Conservation (phyloP, 2,797 vertebrate genomes). For the Amblyraja radiata region DNA sequence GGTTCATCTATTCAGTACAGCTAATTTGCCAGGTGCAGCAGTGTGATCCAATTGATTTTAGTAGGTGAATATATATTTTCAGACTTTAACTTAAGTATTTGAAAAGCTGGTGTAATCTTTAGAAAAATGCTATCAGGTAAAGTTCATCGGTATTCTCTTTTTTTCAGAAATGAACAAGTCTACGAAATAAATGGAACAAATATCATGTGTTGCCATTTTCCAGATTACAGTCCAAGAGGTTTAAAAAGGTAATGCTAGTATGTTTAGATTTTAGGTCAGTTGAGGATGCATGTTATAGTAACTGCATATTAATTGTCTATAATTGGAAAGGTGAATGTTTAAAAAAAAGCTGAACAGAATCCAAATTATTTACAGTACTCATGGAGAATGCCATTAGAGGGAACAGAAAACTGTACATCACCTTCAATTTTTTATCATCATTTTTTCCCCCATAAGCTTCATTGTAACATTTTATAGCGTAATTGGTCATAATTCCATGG, state of each 20-base stretch:
- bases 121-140: background rate
- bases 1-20: background rate
- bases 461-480: background rate
- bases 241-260: too few relatives aligned
- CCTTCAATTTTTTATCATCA: background rate
- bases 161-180: background rate
- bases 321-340: background rate
- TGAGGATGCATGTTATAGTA: too few relatives aligned
- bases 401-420: background rate
- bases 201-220: too few relatives aligned
- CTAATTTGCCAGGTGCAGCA: background rate
- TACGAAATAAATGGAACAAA: too few relatives aligned
- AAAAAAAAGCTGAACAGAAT: too few relatives aligned
- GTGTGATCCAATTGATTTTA: background rate
- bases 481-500: background rate
- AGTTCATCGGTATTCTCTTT: background rate
- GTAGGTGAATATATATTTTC: background rate
- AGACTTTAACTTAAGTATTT: background rate
- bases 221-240: too few relatives aligned
- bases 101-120: background rate
- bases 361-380: background rate
- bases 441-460: background rate
- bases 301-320: too few relatives aligned
- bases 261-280: too few relatives aligned
- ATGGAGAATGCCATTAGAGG: too few relatives aligned